phyloP scores from a whole-genome alignment of 2,113 vertebrate genomes.

The Motacilla tschutschensis region DNA sequence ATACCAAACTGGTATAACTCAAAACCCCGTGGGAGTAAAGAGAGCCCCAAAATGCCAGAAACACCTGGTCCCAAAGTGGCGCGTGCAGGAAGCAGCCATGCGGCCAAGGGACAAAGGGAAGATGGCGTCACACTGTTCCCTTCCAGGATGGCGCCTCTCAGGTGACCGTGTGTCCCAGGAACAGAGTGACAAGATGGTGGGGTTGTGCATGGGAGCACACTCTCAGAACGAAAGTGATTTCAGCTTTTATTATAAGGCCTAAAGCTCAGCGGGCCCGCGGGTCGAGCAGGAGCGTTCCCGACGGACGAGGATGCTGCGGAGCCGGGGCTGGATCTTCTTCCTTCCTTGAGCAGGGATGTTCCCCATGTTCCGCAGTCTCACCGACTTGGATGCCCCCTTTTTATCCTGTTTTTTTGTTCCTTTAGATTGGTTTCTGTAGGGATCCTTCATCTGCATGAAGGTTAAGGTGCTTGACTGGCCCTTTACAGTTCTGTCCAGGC shows the following conservation, averaged over 20 bases:
- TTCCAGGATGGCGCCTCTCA: neutral
- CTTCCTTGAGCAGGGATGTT: neutral
- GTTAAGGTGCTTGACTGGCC: neutral
- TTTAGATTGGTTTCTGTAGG: neutral
- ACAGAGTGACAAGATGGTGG: neutral
- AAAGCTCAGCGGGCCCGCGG: neutral
- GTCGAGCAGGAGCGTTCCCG: rapidly evolving
- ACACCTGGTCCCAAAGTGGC: neutral
- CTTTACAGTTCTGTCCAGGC: neutral
- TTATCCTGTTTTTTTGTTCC: neutral
- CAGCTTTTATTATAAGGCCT: neutral
- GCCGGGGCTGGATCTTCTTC: neutral
- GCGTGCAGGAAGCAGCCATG: neutral
- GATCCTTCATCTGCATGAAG: neutral
- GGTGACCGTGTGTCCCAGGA: neutral
- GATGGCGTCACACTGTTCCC: neutral
- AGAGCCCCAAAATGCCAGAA: too few relatives aligned
- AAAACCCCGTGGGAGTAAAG: neutral
- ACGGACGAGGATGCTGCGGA: neutral
- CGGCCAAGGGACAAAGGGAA: neutral
- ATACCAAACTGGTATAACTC: neutral
- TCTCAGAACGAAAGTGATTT: neutral
- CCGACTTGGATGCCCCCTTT: rapidly evolving
- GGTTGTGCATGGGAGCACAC: neutral
- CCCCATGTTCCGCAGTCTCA: neutral